phyloP scores from a whole-genome alignment of 2,888 invertebrate genomes.

The Lissonota sp. region DNA sequence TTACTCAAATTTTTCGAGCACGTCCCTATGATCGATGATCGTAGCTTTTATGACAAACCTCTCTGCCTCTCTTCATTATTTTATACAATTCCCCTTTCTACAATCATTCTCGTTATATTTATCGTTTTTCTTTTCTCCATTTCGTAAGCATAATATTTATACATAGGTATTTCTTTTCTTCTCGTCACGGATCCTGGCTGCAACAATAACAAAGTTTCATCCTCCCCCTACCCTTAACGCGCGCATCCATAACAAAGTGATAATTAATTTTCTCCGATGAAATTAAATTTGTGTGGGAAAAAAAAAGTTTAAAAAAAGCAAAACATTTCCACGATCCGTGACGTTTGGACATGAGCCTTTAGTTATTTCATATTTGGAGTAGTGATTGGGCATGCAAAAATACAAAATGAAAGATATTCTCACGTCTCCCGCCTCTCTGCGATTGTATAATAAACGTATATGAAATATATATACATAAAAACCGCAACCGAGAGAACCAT shows the following conservation, averaged over 20 bases:
- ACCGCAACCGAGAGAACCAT: slow-evolving; percentile 79
- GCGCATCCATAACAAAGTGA: slow-evolving; percentile 1
- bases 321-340: slow-evolving; percentile 68
- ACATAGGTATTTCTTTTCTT: slow-evolving; percentile 78
- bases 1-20: slow-evolving; percentile 20
- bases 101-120: slow-evolving; percentile 61
- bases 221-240: neutral
- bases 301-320: neutral
- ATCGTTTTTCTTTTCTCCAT: slow-evolving; percentile 72
- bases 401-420: slow-evolving; percentile 78
- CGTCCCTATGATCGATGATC: neutral
- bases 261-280: neutral
- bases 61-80: neutral
- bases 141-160: slow-evolving; percentile 79
- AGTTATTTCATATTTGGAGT: slow-evolving; percentile 83
- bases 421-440: slow-evolving; percentile 84
- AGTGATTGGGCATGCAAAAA: slow-evolving; percentile 83
- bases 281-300: neutral
- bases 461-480: slow-evolving; percentile 53
- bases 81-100: slow-evolving; percentile 46
- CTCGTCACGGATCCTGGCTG: slow-evolving; percentile 77
- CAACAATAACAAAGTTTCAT: neutral
- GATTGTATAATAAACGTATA: slow-evolving; percentile 62
- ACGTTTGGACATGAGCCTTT: slow-evolving; percentile 82
- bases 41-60: no score